Conservation (phyloP, 2,888 invertebrate genomes). For the Calameuta filiformis region DNA sequence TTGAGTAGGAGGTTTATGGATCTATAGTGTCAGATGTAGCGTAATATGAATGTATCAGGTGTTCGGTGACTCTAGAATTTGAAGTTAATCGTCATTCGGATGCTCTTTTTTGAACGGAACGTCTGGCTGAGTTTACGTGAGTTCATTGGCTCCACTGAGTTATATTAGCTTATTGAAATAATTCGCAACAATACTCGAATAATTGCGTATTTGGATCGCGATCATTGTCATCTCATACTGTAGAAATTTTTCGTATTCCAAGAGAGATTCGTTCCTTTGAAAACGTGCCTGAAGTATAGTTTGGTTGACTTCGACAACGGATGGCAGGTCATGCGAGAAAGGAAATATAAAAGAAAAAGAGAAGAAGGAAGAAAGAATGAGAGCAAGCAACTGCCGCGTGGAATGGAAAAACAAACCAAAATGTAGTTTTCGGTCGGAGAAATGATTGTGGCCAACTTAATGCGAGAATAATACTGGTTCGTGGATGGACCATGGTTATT, state of each 20-base stretch:
- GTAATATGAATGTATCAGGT: neutral
- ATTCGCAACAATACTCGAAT: neutral
- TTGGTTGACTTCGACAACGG: neutral
- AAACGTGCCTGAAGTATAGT: neutral
- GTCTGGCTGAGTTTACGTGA: neutral
- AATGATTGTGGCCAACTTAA: neutral
- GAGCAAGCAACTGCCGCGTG: neutral
- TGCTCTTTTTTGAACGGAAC: neutral
- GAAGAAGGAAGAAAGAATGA: neutral
- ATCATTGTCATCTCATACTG: neutral
- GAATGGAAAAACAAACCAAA: neutral
- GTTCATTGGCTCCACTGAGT: neutral
- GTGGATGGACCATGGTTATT: neutral
- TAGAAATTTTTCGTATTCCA: neutral
- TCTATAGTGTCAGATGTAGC: neutral
- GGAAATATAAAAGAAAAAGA: neutral
- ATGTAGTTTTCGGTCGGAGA: neutral
- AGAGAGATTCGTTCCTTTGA: neutral
- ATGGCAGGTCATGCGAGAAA: conserved; percentile 3
- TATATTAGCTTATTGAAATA: neutral
- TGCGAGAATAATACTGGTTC: neutral
- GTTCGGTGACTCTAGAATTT: too few species aligned
- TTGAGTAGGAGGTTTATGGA: neutral
- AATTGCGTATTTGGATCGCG: neutral
- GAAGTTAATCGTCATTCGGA: neutral